phyloP scores from a whole-genome alignment of 2,797 vertebrate species.

The Benthosema pterotum region DNA sequence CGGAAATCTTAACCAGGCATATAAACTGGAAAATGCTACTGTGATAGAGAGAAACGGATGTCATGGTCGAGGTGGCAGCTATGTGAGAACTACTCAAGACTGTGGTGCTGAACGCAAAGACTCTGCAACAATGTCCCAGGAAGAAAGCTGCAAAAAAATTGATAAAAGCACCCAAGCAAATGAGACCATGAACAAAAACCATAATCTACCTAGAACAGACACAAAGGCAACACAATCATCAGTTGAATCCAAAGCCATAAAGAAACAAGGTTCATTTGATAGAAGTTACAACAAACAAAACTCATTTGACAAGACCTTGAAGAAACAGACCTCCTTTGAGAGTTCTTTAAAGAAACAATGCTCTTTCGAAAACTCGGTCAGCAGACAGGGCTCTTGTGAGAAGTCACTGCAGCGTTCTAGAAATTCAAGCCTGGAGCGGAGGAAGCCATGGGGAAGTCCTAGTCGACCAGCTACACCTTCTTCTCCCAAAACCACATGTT shows the following conservation, averaged over 20 bases:
- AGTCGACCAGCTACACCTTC: conserved; percentile 67
- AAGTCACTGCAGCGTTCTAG: conserved; percentile 41
- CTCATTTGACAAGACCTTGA: conserved; percentile 71
- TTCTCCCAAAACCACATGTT: conserved; percentile 60
- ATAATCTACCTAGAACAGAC: conserved; percentile 42
- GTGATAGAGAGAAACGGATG: conserved; percentile 13
- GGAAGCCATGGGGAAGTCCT: conserved; percentile 79
- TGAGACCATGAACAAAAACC: conserved; percentile 47
- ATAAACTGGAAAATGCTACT: conserved; percentile 17
- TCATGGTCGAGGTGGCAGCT: conserved; percentile 15
- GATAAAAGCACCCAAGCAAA: conserved; percentile 72
- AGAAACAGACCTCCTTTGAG: conserved; percentile 76
- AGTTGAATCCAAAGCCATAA: conserved; percentile 58
- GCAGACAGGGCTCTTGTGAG: conserved; percentile 73
- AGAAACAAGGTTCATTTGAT: conserved; percentile 75
- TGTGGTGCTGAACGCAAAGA: conserved; percentile 30
- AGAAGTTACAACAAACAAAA: conserved; percentile 66
- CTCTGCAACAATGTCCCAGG: conserved; percentile 13
- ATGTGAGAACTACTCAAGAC: no score
- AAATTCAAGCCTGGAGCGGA: conserved; percentile 74
- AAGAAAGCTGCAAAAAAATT: conserved; percentile 59
- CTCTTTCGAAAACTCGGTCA: conserved; percentile 72
- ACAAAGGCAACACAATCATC: conserved; percentile 52
- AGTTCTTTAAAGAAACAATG: conserved; percentile 70
- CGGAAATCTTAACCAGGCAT: conserved; percentile 51